Evolutionary conservation across 2,113 vertebrate genomes (phyloP), one percentile per base, ranked within the genome.

Genomic region (Datnioides undecimradiatus): DNA sequence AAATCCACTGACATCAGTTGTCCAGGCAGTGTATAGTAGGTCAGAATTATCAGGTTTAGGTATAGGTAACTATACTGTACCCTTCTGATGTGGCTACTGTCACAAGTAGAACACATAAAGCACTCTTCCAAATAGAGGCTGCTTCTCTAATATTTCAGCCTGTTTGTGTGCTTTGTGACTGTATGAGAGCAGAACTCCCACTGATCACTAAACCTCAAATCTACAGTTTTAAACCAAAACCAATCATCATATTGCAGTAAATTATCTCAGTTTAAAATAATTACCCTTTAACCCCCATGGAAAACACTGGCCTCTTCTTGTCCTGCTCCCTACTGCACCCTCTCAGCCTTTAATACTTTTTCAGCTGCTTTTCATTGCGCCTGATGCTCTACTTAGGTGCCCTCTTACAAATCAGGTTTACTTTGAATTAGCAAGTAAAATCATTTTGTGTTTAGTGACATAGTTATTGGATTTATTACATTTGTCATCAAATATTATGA

Each of bases 321-420:
- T 91, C 86, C 84, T 91, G 86, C 87, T 88, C 68, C 33, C 33
- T 49, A 63, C 73, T 67, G 48, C 68, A 78, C 74, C 80, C 88
- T 74, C 81, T 68, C 59, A 72, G 83, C 77, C 87, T 83, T 70
- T 25, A 29, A 78, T 80, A 85, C 70, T 83, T 82, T 84, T 87
- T 89, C 79, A 60, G 63, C 82, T 74, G 52, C 76, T 84, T 49
- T 82, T 83, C 85, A 84, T 82, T 80, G 83, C 85, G 90, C 80
- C 90, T 77, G 83, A 74, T 91, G 88, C 88, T 90, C 73, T 82
- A 84, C 71, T 91, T 82, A 40, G 92, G 92, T 93, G 92, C 92
- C 92, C 68, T 43, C 72, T 79, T 59, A 71, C 71, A 81, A 76
- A 90, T 83, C 75, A 45, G 74, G 49, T 45, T 84, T 81, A 63